Conservation (phyloP, 2,113 vertebrate species). For the Rhinolophus ferrumequinum region DNA sequence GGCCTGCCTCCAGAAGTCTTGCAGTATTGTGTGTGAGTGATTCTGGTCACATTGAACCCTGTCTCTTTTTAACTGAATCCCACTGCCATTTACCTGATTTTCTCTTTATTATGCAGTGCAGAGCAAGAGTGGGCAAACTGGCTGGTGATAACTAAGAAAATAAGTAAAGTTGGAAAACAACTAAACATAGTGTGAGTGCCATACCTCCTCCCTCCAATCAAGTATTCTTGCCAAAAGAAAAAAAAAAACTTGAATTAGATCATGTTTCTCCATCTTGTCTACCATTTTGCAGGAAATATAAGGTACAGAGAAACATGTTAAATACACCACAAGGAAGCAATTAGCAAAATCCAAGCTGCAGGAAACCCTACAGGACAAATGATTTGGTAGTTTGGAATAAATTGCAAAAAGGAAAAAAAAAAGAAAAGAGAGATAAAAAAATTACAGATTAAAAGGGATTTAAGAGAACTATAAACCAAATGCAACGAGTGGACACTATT, state of each 20-base stretch:
- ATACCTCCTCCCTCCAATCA: background rate
- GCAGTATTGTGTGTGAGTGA: slow-evolving; percentile 90
- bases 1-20: slow-evolving; percentile 91
- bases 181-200: slow-evolving; percentile 74
- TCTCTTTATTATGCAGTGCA: slow-evolving; percentile 86
- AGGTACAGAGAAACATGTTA: background rate
- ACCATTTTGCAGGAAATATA: background rate
- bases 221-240: background rate
- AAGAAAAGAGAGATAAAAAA: background rate
- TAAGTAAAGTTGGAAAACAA: slow-evolving; percentile 70
- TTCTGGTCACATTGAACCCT: slow-evolving; percentile 90
- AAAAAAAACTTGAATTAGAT: background rate
- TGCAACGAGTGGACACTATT: too few species aligned
- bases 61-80: slow-evolving; percentile 89
- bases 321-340: background rate
- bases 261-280: background rate
- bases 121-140: slow-evolving; percentile 64
- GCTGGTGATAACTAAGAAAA: slow-evolving; percentile 50
- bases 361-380: background rate
- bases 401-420: background rate
- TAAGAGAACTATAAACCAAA: background rate
- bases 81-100: slow-evolving; percentile 92
- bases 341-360: background rate
- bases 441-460: background rate
- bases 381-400: background rate